These are phyloP conservation scores for Papilio gigon DNA, from an alignment of 2,888 invertebrate species.

Conservation along the genomic window DNA sequence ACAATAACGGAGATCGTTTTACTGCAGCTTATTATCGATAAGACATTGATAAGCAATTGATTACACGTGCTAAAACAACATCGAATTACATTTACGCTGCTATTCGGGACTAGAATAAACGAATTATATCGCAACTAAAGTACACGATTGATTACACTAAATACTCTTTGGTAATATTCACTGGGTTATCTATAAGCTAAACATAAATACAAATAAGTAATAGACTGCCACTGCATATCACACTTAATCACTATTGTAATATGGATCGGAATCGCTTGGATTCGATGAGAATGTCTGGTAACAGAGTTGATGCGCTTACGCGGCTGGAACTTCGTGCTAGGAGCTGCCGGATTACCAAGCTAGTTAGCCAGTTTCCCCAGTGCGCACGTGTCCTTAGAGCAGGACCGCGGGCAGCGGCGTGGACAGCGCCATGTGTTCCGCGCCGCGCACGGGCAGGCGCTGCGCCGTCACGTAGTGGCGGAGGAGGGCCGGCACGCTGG, in stretches of 20 bases:
- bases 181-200: conserved; percentile 67
- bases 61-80: conserved; percentile 31
- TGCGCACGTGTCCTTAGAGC: conserved; percentile 72
- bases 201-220: conserved; percentile 52
- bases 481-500: conserved; percentile 96
- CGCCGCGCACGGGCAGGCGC: conserved; percentile 96
- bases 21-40: background rate
- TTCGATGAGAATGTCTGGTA: background rate
- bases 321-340: too few species aligned
- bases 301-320: background rate
- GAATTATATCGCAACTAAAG: conserved; percentile 51
- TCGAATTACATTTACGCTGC: conserved; percentile 26
- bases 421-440: conserved; percentile 97
- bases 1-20: background rate
- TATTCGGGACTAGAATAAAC: conserved; percentile 35
- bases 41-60: conserved; percentile 10
- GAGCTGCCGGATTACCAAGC: background rate
- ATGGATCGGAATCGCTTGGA: conserved; percentile 5
- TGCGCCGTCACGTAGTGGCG: conserved; percentile 94
- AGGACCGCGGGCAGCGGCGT: conserved; percentile 95
- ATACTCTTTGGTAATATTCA: conserved; percentile 77
- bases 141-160: conserved; percentile 55
- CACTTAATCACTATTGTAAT: conserved; percentile 43
- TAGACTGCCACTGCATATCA: conserved; percentile 51
- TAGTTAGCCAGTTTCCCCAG: background rate